Evolutionary conservation across 2,888 invertebrate genomes (phyloP).

Genomic region (Reticulitermes lucifugus): DNA sequence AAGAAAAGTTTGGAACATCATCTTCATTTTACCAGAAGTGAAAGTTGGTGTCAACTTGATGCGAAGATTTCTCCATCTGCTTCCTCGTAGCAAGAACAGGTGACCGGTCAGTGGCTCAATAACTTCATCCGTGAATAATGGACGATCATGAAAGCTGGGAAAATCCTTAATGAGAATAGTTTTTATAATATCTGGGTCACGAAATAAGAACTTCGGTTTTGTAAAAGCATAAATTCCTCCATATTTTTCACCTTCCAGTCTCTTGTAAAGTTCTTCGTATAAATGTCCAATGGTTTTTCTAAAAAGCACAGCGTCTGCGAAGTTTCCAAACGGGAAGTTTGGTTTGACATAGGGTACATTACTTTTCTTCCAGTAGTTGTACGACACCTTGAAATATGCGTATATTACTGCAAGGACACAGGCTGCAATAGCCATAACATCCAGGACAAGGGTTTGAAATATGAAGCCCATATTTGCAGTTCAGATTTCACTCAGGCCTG

Average conservation of each 20-base stretch:
- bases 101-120: conserved; percentile 63
- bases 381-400: neutral
- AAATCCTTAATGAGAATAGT: conserved; percentile 42
- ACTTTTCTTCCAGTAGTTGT: conserved; percentile 69
- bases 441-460: neutral
- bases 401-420: neutral
- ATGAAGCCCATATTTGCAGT: too few species aligned
- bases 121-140: conserved; percentile 40
- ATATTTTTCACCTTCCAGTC: conserved; percentile 50
- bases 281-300: conserved; percentile 65
- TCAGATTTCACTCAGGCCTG: too few species aligned
- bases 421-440: too few species aligned
- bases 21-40: conserved; percentile 68
- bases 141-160: conserved; percentile 45
- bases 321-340: conserved; percentile 73
- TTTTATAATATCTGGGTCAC: conserved; percentile 37
- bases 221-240: conserved; percentile 42
- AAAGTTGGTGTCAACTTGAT: conserved; percentile 68
- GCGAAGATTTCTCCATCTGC: conserved; percentile 67
- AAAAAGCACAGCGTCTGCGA: conserved; percentile 65
- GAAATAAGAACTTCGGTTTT: conserved; percentile 61
- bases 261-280: conserved; percentile 69
- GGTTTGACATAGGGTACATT: conserved; percentile 70
- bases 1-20: conserved; percentile 65
- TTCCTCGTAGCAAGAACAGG: conserved; percentile 64